phyloP scores from a whole-genome alignment of 2,888 invertebrate species.

The Sphaerophoria rueppellii region DNA sequence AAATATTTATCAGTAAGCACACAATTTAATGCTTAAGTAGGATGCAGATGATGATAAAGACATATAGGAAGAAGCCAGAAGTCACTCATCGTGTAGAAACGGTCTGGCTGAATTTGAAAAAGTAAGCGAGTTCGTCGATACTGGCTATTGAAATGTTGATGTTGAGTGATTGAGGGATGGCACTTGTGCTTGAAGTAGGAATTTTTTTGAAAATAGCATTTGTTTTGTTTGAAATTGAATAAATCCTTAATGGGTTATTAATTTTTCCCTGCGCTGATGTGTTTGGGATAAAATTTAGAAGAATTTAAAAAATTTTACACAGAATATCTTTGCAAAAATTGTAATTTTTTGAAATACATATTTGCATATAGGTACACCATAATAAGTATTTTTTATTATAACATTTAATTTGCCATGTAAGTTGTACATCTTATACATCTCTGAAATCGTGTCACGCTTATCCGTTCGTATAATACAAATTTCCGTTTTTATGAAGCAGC shows the following conservation, averaged over 20 bases:
- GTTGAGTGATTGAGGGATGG: conserved; percentile 36
- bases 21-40: conserved; percentile 68
- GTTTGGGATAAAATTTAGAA: too few relatives aligned
- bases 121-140: background rate
- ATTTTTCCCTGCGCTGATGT: background rate
- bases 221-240: conserved; percentile 35
- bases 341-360: too few relatives aligned
- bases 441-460: too few relatives aligned
- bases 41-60: conserved; percentile 46
- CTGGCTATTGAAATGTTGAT: conserved; percentile 21
- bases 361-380: too few relatives aligned
- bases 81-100: conserved; percentile 8
- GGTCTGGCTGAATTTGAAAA: background rate
- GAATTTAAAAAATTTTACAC: too few relatives aligned
- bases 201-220: conserved; percentile 12
- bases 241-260: conserved; percentile 19
- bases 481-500: too few relatives aligned
- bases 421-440: too few relatives aligned
- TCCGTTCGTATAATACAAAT: too few relatives aligned
- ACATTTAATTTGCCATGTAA: too few relatives aligned
- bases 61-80: conserved; percentile 22
- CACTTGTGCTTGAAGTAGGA: conserved; percentile 13
- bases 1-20: conserved; percentile 64
- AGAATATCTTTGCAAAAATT: too few relatives aligned
- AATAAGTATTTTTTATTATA: too few relatives aligned